A percentile compares a stretch with the other conserved stretches of the same genome.
Evolutionary conservation across 2,797 vertebrate genomes (phyloP).

Genomic region (Hephaestus fuliginosus): DNA sequence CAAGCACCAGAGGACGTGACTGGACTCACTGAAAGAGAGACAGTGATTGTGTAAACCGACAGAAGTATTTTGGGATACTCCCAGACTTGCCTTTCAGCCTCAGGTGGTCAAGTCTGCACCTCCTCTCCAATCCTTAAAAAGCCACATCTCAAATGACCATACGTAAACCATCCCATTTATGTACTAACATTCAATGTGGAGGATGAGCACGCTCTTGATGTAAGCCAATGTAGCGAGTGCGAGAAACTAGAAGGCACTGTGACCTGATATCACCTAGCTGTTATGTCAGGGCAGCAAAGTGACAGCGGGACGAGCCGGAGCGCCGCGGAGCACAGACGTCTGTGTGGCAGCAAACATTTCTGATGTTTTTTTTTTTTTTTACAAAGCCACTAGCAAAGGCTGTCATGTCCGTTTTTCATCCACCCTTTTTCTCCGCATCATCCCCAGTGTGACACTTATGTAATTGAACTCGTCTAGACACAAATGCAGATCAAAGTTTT

Average conservation of each 20-base stretch:
- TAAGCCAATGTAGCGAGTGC: constrained; percentile 12
- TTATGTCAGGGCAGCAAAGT: constrained; percentile 23
- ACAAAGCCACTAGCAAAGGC: constrained; percentile 26
- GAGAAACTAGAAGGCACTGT: constrained; percentile 11
- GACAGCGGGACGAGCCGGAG: constrained; percentile 24
- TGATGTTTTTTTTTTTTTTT: background rate
- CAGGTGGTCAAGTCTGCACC: constrained; percentile 38
- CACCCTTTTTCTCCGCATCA: constrained; percentile 27
- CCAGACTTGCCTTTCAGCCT: constrained; percentile 45
- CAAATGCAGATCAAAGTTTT: constrained; percentile 41
- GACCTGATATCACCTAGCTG: constrained; percentile 38
- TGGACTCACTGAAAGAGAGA: constrained; percentile 10
- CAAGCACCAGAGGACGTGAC: background rate
- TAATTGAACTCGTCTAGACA: constrained; percentile 41
- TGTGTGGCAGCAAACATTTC: constrained; percentile 13
- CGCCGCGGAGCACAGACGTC: constrained; percentile 18
- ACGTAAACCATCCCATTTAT: constrained; percentile 14
- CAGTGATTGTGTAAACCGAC: constrained; percentile 37
- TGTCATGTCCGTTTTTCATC: constrained; percentile 50
- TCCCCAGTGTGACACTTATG: constrained; percentile 39
- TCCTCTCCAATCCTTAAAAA: constrained; percentile 59
- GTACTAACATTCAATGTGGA: constrained; percentile 2
- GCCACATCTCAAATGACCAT: constrained; percentile 51
- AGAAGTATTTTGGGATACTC: constrained; percentile 65
- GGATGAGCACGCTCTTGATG: constrained; percentile 9